These are phyloP conservation scores for Caenorhabditis latens DNA, from an alignment of 1,140 invertebrate species.

Conservation along the genomic window DNA sequence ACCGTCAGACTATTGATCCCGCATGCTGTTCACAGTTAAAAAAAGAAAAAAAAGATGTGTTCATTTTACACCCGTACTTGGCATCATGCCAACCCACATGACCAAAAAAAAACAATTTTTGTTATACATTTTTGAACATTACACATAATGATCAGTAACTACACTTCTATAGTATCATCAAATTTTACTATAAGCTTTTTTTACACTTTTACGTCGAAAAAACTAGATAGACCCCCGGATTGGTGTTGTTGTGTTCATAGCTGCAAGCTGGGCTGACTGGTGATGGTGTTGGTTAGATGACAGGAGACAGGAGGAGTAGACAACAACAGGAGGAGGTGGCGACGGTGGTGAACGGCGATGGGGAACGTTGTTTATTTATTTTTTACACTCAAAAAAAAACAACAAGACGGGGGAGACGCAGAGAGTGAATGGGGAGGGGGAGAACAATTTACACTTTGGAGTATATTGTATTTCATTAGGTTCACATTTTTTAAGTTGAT, in stretches of 20 bases:
- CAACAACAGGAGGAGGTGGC: neutral
- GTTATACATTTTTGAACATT: constrained; percentile 33
- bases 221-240: no score
- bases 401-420: neutral
- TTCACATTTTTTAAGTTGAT: neutral
- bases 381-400: constrained; percentile 10
- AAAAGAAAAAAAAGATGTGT: no score
- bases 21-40: no score
- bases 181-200: neutral
- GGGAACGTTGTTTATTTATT: constrained; percentile 28
- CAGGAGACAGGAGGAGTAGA: constrained; percentile 10
- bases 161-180: neutral
- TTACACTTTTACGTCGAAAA: no score
- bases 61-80: neutral
- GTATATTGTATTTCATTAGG: neutral
- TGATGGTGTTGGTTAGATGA: neutral
- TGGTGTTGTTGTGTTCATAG: neutral
- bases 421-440: neutral
- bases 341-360: neutral
- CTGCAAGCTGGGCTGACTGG: neutral
- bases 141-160: neutral
- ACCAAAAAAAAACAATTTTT: neutral
- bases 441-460: neutral
- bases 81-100: neutral
- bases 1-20: no score